A percentile compares a stretch with the other conserved stretches of the same genome.
phyloP scores from a whole-genome alignment of 2,797 vertebrate genomes.

The Emys orbicularis region DNA sequence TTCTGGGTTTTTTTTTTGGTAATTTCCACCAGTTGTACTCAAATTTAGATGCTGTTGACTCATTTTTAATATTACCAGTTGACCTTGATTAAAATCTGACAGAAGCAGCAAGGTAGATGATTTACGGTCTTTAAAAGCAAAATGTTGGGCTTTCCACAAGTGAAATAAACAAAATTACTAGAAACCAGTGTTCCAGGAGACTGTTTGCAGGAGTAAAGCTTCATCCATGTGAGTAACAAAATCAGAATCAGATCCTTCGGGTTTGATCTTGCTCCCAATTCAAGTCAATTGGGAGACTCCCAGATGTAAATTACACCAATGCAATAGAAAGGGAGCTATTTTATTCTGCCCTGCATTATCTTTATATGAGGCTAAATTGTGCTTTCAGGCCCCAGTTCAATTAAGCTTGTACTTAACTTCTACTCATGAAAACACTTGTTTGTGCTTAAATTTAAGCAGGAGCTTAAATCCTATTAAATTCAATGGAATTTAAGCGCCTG shows the following conservation, averaged over 20 bases:
- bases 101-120: not conserved
- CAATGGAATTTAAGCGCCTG: accelerated
- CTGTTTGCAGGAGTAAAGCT: too few relatives aligned
- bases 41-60: not conserved
- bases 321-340: not conserved
- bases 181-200: not conserved
- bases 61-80: not conserved
- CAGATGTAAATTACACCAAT: not conserved
- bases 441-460: not conserved
- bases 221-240: too few relatives aligned
- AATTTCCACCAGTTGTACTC: not conserved
- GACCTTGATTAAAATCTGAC: not conserved
- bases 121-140: not conserved
- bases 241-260: not conserved
- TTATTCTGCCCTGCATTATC: not conserved
- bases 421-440: not conserved
- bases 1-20: too few relatives aligned
- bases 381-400: not conserved
- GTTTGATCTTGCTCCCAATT: not conserved
- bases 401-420: not conserved
- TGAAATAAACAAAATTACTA: not conserved
- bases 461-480: not conserved
- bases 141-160: not conserved
- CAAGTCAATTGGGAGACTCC: not conserved
- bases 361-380: accelerated